Percentiles rank a stretch among this genome's conserved stretches.
Conservation (phyloP, 2,113 vertebrate species). For the Camarhynchus parvulus region DNA sequence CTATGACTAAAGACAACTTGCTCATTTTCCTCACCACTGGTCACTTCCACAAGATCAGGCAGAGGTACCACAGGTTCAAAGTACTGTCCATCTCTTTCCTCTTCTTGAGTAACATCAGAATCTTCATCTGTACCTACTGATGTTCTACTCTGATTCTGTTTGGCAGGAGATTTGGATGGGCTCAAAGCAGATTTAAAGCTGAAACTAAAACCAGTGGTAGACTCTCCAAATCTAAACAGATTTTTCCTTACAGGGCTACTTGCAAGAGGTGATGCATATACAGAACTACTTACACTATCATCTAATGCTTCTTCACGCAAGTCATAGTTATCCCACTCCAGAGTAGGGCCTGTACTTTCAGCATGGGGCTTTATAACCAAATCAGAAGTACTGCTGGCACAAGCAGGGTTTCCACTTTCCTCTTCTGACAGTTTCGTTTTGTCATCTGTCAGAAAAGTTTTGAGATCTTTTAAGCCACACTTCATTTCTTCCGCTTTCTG, state of each 20-base stretch:
- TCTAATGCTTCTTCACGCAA: slow-evolving; percentile 86
- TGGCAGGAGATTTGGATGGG: slow-evolving; percentile 92
- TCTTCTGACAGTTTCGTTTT: slow-evolving; percentile 84
- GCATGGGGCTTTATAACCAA: slow-evolving; percentile 74
- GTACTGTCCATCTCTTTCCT: slow-evolving; percentile 92
- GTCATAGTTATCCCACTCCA: slow-evolving; percentile 95
- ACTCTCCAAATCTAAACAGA: slow-evolving; percentile 94
- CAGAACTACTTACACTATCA: slow-evolving; percentile 84
- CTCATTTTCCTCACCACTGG: slow-evolving; percentile 96
- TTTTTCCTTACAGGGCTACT: slow-evolving; percentile 89
- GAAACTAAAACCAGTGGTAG: slow-evolving; percentile 92
- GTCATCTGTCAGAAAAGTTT: slow-evolving; percentile 90
- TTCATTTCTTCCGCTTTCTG: slow-evolving; percentile 99
- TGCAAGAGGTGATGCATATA: slow-evolving; percentile 84
- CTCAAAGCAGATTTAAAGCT: slow-evolving; percentile 94
- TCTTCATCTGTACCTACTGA: slow-evolving; percentile 93
- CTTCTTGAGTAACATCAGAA: slow-evolving; percentile 89
- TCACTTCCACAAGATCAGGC: slow-evolving; percentile 91
- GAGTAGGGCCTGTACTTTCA: slow-evolving; percentile 84
- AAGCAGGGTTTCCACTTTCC: slow-evolving; percentile 65
- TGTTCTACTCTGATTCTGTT: slow-evolving; percentile 88
- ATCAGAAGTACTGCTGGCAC: slow-evolving; percentile 63
- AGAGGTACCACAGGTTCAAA: slow-evolving; percentile 96
- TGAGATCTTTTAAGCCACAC: slow-evolving; percentile 93
- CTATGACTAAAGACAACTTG: slow-evolving; percentile 92